phyloP scores from a whole-genome alignment of 1,140 invertebrate genomes.

The Druon quercuslanigerum region DNA sequence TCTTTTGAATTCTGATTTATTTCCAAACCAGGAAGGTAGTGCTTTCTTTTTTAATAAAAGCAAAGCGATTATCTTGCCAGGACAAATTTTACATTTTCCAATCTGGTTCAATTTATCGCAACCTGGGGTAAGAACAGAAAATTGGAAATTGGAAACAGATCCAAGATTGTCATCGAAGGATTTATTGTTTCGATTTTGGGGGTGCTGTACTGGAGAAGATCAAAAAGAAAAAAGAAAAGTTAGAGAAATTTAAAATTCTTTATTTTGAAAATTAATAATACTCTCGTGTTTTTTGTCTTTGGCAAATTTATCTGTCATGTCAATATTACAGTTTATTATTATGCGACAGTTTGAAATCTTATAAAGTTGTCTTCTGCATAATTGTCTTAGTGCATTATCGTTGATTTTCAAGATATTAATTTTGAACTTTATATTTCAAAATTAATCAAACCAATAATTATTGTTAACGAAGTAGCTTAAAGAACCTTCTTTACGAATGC shows the following conservation, averaged over 20 bases:
- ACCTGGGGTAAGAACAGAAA: conserved; percentile 43
- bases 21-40: not conserved
- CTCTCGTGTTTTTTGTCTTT: too few relatives aligned
- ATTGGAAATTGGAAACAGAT: conserved; percentile 56
- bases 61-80: conserved; percentile 52
- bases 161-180: conserved; percentile 46
- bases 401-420: too few relatives aligned
- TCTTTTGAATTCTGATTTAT: not conserved
- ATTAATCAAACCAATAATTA: too few relatives aligned
- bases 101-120: conserved; percentile 51
- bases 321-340: too few relatives aligned
- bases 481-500: too few relatives aligned
- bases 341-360: too few relatives aligned
- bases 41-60: conserved; percentile 65
- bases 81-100: conserved; percentile 46
- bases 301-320: too few relatives aligned
- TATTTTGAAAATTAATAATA: too few relatives aligned
- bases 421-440: too few relatives aligned
- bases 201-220: conserved; percentile 20
- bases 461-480: too few relatives aligned
- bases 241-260: not conserved
- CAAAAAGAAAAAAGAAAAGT: not conserved
- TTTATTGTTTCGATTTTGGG: conserved; percentile 54
- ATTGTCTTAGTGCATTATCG: too few relatives aligned
- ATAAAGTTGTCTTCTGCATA: too few relatives aligned